Evolutionary conservation across 2,113 vertebrate species (phyloP), one percentile per base, ranked within the genome.

Genomic region (Silurus meridionalis): DNA sequence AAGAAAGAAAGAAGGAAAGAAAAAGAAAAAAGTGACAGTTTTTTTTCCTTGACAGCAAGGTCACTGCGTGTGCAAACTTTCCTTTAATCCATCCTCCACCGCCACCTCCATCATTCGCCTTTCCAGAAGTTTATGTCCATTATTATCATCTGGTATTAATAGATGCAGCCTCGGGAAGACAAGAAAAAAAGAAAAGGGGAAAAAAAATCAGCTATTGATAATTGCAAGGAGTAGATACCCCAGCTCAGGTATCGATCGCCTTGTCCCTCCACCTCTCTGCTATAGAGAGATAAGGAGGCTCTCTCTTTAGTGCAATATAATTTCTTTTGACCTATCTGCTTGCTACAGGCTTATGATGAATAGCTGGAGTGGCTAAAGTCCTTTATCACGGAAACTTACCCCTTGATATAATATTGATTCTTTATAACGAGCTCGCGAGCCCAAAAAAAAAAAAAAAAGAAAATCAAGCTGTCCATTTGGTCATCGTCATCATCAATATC

Each of bases 321-420:
- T 99, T 99, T 99, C 97, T 98, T 99, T 97, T 98, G 98, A 99
- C 97, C 98, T 99, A 99, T 99, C 97, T 98, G 97, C 97, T 97
- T 96, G 97, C 96, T 97, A 98, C 98, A 99, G 97, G 98, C 97
- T 99, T 99, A 99, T 99, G 98, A 99, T 99, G 98, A 99, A 99
- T 99, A 98, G 97, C 98, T 89, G 88, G 95, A 96, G 95, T 96
- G 96, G 97, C 97, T 97, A 95, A 97, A 99, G 97, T 98, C 97
- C 96, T 99, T 99, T 99, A 99, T 99, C 97, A 99, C 95, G 94
- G 97, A 97, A 98, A 96, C 82, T 97, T 98, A 95, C 96, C 97
- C 96, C 97, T 98, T 99, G 98, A 99, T 99, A 98, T 98, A 99
- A 97, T 98, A 99, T 98, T 97, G 98, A 98, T 99, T 98, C 96